Evolutionary conservation across 2,888 invertebrate genomes (phyloP).

Genomic region (Zygogramma bicolorata): DNA sequence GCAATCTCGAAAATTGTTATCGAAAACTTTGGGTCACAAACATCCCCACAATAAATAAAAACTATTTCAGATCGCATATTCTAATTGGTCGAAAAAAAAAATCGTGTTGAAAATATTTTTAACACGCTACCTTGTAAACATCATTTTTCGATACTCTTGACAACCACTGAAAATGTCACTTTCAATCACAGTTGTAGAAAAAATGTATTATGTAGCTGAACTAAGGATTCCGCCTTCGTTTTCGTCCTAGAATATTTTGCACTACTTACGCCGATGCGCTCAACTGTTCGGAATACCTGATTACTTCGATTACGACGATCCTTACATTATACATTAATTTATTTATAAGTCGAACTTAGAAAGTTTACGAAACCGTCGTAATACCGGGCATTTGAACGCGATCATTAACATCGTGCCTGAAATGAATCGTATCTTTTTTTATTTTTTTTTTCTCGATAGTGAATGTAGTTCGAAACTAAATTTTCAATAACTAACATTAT

Average conservation of each 20-base stretch:
- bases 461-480: too few relatives aligned
- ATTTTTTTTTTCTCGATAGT: too few relatives aligned
- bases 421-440: not conserved
- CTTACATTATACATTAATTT: conserved; percentile 13
- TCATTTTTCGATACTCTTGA: too few relatives aligned
- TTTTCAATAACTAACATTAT: too few relatives aligned
- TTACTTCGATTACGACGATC: conserved; percentile 10
- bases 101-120: not conserved
- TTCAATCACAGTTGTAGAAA: too few relatives aligned
- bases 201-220: not conserved
- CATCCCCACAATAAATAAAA: too few relatives aligned
- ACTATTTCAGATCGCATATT: too few relatives aligned
- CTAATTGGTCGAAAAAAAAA: too few relatives aligned
- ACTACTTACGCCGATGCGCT: conserved; percentile 8
- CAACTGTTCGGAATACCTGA: conserved; percentile 8
- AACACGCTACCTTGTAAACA: too few relatives aligned
- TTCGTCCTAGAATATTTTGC: conserved; percentile 17
- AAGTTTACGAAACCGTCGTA: conserved; percentile 17
- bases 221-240: not conserved
- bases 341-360: conserved; percentile 30
- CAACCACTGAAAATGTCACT: too few relatives aligned
- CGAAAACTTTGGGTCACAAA: too few relatives aligned
- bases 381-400: not conserved
- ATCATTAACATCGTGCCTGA: not conserved
- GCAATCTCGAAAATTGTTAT: too few relatives aligned